Base-by-base conservation (phyloP, 2,888 invertebrate genomes). In the Eupithecia abbreviata region DNA sequence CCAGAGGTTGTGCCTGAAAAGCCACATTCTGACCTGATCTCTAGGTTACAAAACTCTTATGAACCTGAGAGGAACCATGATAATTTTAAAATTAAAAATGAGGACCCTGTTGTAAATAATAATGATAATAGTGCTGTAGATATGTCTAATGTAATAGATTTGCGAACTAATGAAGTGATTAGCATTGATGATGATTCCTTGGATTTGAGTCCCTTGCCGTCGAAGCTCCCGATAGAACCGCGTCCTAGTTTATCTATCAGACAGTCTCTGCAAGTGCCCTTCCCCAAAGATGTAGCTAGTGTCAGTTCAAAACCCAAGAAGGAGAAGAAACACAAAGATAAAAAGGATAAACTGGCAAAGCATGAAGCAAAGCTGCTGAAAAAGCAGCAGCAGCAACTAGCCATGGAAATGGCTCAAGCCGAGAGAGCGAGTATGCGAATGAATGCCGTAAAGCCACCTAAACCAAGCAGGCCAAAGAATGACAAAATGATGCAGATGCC, bases 261-360 rank as follows among this genome's bases (percentile, higher is more conserved):
- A 81, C 94, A 93, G 87, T 91, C 93, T 77, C 85, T 93, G 83
- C 94, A 94, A 90, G 84, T 89, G 86, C 91, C 93, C 82, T 95
- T 88, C 89, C 87, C 94, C 92, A 94, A 94, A 93, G 93, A 93
- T 88, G 85, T 88, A 96, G 85, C 96, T 96, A 86, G 95, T 95
- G 85, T 95, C 93, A 84, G 95, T 95, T 86, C 93, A 90, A 96
- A 96, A 89, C 92, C 93, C 83, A 96, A 96, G 84, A 96, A 96
- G 83, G 96, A 96, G 84, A 93, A 90, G 85, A 95, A 95, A 90
- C 94, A 94, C 81, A 95, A 91, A 89, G 95, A 95, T 77, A 95
- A 95, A 84, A 95, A 95, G 85, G 93, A 94, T 85, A 95, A 95
- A 87, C 85, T 92, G 41, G 92, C 93, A 73, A 95, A 94, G 88